Evolutionary conservation across 2,113 vertebrate species (phyloP), one percentile per base, ranked within the genome.

Genomic region (Tricholaema leucomelas): DNA sequence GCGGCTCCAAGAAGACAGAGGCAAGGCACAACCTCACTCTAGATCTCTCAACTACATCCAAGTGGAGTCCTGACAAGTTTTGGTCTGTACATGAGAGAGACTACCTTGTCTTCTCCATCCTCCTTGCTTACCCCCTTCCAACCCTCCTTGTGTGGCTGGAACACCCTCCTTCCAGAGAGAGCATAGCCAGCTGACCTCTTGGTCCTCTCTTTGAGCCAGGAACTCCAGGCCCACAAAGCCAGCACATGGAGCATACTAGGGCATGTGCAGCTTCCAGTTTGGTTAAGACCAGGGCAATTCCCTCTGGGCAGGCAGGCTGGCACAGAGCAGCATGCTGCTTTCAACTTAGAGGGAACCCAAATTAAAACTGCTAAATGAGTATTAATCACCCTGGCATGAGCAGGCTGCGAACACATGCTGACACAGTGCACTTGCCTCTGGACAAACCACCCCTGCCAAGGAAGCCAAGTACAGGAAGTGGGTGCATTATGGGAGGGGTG

Each of bases 311-410:
- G 88, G 52, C 66, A 94, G 71, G 87, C 77, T 87, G 88, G 85
- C 83, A 86, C 60, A 82, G 33, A 86, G 88, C 80, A 95, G 72
- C 69, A 85, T 1, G 0, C 60, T 30, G 30, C 80, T 83, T 94
- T 80, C 72, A 79, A 76, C 78, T 88, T 82, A 93, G 85, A 96
- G 81, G 60, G 79, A 92, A 90, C 44, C 20, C 83, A 94, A 96
- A 95, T 91, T 94, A 95, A 91, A 90, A 73, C 82, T 81, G 78
- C 80, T 91, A 95, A 94, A 79, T 65, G 81, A 93, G 81, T 90
- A 95, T 91, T 95, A 94, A 97, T 93, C 92, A 91, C 63, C 61
- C 88, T 86, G 85, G 81, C 82, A 90, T 17, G 40, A 81, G 64
- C 70, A 87, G 70, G 56, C 80, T 82, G 77, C 1, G 0, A 85